These are phyloP conservation scores for Pipra filicauda DNA, from an alignment of 2,113 vertebrate species.

Conservation along the genomic window DNA sequence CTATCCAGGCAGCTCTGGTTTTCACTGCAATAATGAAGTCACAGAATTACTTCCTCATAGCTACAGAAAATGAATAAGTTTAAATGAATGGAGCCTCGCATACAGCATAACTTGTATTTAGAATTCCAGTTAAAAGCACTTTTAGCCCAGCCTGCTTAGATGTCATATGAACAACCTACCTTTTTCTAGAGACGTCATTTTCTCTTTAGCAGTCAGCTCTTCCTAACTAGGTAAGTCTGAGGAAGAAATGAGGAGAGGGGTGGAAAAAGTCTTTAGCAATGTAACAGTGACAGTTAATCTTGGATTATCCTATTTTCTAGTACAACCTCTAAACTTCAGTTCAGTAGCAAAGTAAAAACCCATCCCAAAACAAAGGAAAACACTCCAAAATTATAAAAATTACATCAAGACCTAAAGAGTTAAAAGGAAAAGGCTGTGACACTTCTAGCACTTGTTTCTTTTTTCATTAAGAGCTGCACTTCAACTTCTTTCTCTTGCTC, in stretches of 20 bases:
- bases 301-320: neutral
- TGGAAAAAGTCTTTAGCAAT: neutral
- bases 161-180: neutral
- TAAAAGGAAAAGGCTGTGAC: neutral
- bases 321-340: neutral
- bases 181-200: conserved; percentile 58
- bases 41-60: neutral
- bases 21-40: neutral
- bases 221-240: neutral
- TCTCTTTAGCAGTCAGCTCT: neutral
- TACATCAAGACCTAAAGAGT: neutral
- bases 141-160: neutral
- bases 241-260: neutral
- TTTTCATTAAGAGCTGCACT: neutral
- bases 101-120: neutral
- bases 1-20: neutral
- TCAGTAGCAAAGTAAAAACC: neutral
- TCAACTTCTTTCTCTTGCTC: neutral
- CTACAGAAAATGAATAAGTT: neutral
- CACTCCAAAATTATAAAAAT: fast-evolving
- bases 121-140: neutral
- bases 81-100: neutral
- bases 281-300: neutral
- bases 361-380: neutral
- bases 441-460: neutral